These are phyloP conservation scores for Lamellibrachia columna DNA, from an alignment of 2,888 invertebrate genomes.

Conservation along the genomic window DNA sequence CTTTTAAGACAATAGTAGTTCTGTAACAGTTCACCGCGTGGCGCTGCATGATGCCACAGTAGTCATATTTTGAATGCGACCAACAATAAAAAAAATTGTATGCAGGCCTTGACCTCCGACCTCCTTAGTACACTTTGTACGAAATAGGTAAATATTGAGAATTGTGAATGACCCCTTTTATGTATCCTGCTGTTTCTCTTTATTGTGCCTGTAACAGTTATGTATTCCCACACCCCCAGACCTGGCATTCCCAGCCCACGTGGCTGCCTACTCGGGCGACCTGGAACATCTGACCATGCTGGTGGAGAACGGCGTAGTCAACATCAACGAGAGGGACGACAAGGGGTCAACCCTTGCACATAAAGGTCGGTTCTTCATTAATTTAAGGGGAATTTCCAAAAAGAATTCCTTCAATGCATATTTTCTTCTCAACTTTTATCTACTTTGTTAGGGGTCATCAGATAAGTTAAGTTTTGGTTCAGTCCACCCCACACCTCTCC, in stretches of 20 bases:
- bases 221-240: slow-evolving; percentile 48
- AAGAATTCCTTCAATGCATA: neutral
- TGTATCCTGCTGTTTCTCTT: neutral
- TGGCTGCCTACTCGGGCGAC: slow-evolving; percentile 65
- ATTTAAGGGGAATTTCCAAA: neutral
- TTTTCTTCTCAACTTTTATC: no score
- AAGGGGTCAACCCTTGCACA: slow-evolving; percentile 65
- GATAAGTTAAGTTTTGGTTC: no score
- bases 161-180: neutral
- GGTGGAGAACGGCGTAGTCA: slow-evolving; percentile 66
- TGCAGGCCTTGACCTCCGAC: no score
- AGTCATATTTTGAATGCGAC: no score
- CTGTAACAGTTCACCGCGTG: no score
- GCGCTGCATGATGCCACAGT: no score
- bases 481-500: no score
- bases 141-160: neutral
- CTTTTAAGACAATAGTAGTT: no score
- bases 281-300: slow-evolving; percentile 63
- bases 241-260: slow-evolving; percentile 66
- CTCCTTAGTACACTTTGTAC: no score
- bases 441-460: no score
- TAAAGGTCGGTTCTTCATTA: slow-evolving; percentile 57
- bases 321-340: slow-evolving; percentile 66
- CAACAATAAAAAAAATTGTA: no score
- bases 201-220: neutral